Conservation (phyloP, 1,140 invertebrate species). For the Trichoplusia ni region DNA sequence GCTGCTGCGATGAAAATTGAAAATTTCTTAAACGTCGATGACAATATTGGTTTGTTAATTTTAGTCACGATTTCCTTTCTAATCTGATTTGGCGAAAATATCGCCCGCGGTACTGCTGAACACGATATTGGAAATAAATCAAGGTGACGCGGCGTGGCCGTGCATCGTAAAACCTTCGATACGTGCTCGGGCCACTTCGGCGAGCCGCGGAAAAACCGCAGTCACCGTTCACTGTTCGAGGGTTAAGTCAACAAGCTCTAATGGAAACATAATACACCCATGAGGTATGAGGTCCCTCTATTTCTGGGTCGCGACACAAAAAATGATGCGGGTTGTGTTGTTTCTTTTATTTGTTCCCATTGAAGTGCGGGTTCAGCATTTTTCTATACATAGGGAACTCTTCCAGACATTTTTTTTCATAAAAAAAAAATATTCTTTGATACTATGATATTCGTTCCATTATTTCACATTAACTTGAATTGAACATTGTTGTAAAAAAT, state of each 20-base stretch:
- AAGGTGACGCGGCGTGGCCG: conserved; percentile 43
- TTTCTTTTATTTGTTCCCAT: conserved; percentile 58
- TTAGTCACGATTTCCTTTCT: conserved; percentile 38
- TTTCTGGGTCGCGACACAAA: conserved; percentile 57
- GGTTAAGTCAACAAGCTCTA: conserved; percentile 69
- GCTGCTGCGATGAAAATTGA: conserved; percentile 32
- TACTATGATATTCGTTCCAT: no score
- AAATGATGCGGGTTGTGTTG: conserved; percentile 65
- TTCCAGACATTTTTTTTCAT: no score
- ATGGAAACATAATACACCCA: conserved; percentile 71
- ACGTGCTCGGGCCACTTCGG: conserved; percentile 41
- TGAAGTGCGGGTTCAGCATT: conserved; percentile 45
- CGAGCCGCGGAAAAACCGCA: conserved; percentile 39
- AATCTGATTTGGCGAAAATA: conserved; percentile 47
- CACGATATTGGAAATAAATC: conserved; percentile 67
- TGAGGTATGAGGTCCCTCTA: conserved; percentile 54
- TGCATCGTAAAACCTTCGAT: conserved; percentile 62
- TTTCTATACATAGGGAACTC: no score
- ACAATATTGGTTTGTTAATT: conserved; percentile 47
- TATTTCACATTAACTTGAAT: neutral
- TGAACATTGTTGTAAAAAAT: neutral
- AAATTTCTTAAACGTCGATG: conserved; percentile 31
- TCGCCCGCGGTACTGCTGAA: conserved; percentile 38
- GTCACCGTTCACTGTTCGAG: conserved; percentile 50
- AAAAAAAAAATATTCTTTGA: no score